phyloP scores from a whole-genome alignment of 2,113 vertebrate species.

The Chloroceryle aenea region DNA sequence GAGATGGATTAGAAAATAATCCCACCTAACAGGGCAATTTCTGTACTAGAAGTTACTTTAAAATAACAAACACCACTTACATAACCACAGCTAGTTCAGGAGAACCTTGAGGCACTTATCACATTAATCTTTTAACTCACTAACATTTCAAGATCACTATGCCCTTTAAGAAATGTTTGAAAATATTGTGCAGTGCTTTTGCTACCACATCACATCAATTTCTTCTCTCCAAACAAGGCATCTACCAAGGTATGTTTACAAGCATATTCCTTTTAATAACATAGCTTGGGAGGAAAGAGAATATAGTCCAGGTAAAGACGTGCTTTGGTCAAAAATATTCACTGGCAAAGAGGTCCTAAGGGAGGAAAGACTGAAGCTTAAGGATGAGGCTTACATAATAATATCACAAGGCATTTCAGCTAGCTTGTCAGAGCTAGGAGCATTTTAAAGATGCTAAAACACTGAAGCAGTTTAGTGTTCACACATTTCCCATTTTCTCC shows the following conservation, averaged over 20 bases:
- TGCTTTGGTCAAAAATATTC: not conserved
- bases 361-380: not conserved
- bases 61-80: conserved; percentile 17
- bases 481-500: not conserved
- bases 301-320: not conserved
- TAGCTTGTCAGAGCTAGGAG: not conserved
- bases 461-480: not conserved
- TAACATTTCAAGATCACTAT: conserved; percentile 30
- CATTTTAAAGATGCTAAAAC: not conserved
- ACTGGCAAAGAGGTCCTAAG: not conserved
- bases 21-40: not conserved
- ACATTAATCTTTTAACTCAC: conserved; percentile 40
- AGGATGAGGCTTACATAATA: not conserved
- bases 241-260: not conserved
- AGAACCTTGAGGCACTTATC: conserved; percentile 20
- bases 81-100: not conserved
- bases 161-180: not conserved
- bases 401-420: not conserved
- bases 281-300: not conserved
- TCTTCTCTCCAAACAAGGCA: not conserved
- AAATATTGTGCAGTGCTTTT: not conserved
- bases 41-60: not conserved
- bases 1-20: conserved; percentile 5
- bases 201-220: not conserved
- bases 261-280: not conserved